Base-by-base conservation (phyloP, 2,797 vertebrate species). In the Chaunax sp. region DNA sequence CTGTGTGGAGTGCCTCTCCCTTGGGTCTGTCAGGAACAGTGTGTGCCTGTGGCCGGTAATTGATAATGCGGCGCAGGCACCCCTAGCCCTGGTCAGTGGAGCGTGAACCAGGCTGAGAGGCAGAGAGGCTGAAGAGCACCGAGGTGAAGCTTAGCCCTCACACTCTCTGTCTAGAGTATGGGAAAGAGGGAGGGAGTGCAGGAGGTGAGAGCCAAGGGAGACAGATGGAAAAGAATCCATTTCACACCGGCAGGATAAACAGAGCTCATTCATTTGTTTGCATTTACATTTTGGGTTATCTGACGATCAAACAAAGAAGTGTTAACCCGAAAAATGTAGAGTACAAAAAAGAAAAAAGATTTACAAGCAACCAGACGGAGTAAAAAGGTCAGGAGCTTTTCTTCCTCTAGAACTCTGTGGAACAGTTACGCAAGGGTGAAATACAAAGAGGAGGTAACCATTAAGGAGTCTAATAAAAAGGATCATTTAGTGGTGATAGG, bases 1-100 rank as follows among this genome's bases (percentile, higher is more conserved):
- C 71, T 79, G 79, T 82, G 46, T 75, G 64, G 86, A 89, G 77
- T 81, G 82, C 78, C 77, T 77, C 75, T 86, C 90, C 87, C 83
- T 38, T 47, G 80, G 84, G 85, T 70, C 85, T 87, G 88, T 83
- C 89, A 80, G 82, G 82, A 91, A 87, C 90, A 86, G 83, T 87
- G 84, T 89, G 85, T 85, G 85, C 90, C 89, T 89, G 82, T 84
- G 84, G 87, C 86, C 69, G 68, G 88, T 93, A 93, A 92, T 92
- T 93, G 90, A 93, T 92, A 90, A 92, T 89, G 86, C 75, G 56
- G 87, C 82, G 81, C 84, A 88, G 88, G 85, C 85, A 87, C 84
- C 81, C 73, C 76, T 69, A 72, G 87, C 84, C 78, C 87, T 86
- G 89, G 87, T 80, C 88, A 90, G 79, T 80, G 76, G 82, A 90